Percentiles rank a stretch among this genome's conserved stretches.
phyloP scores from a whole-genome alignment of 2,113 vertebrate genomes.

The Corythornis madagascariensis region DNA sequence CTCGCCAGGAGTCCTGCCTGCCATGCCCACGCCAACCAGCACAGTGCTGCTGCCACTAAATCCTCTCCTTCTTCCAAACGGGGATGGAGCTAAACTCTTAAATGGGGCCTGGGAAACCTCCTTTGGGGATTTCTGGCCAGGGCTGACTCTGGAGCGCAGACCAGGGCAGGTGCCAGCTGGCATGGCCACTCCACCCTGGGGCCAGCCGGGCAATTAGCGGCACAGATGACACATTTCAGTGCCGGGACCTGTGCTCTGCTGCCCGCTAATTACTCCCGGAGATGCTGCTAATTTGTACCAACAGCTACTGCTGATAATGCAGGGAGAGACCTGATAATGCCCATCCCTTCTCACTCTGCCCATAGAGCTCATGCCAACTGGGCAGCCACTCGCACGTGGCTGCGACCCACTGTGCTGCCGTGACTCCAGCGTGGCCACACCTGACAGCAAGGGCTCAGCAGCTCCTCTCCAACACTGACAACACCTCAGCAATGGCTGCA shows the following conservation, averaged over 20 bases:
- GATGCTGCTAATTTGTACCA: background rate
- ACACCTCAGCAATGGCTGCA: background rate
- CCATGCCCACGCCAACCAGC: background rate
- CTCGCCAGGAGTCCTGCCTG: background rate
- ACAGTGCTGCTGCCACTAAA: background rate
- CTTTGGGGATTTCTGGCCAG: background rate
- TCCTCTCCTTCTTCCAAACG: background rate
- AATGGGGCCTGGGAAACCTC: rapidly evolving
- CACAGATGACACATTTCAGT: background rate
- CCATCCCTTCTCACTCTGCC: rapidly evolving
- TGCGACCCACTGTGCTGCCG: background rate
- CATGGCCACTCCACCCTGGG: background rate
- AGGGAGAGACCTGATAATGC: rapidly evolving
- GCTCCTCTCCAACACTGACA: background rate
- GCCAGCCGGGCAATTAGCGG: background rate
- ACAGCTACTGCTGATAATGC: background rate
- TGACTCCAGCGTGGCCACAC: rapidly evolving
- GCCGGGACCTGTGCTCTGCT: background rate
- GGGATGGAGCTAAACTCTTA: background rate
- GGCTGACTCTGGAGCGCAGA: rapidly evolving
- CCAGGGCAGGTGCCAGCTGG: background rate
- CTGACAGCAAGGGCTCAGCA: background rate
- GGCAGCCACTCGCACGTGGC: background rate
- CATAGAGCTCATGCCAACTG: rapidly evolving
- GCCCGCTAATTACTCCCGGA: background rate